A percentile compares a stretch with the other conserved stretches of the same genome.
These are phyloP conservation scores for Threskiornis aethiopicus DNA, from an alignment of 2,797 vertebrate genomes.

Conservation along the genomic window DNA sequence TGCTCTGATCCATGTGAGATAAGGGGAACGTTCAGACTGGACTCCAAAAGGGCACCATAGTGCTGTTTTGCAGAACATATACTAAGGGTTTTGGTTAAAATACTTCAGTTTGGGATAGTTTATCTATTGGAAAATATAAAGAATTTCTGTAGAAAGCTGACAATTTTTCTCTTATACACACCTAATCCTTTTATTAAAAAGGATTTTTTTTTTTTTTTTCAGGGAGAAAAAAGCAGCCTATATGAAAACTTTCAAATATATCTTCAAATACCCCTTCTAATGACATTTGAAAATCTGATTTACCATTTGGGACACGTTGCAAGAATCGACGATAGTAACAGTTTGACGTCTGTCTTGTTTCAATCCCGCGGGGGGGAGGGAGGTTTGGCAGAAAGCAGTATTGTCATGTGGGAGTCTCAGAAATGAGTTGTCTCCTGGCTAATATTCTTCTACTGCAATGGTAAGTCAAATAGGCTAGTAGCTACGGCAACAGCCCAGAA, in stretches of 20 bases:
- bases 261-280: slow-evolving; percentile 1
- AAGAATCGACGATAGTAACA: slow-evolving; percentile 48
- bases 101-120: background rate
- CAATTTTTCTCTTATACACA: background rate
- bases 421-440: slow-evolving; percentile 62
- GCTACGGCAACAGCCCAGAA: slow-evolving; percentile 56
- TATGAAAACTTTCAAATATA: background rate
- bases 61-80: background rate
- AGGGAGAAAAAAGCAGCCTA: background rate
- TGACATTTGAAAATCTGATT: slow-evolving; percentile 31
- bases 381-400: slow-evolving; percentile 50
- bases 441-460: slow-evolving; percentile 44
- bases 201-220: too few relatives aligned
- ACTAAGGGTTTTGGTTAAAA: background rate
- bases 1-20: background rate
- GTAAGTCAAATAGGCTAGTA: slow-evolving; percentile 61
- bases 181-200: background rate
- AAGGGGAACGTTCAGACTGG: background rate
- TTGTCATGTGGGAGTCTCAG: slow-evolving; percentile 54
- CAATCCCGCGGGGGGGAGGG: background rate
- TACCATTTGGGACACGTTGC: background rate
- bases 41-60: background rate
- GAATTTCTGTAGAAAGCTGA: background rate
- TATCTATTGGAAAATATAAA: background rate
- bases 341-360: slow-evolving; percentile 57